Evolutionary conservation across 2,113 vertebrate genomes (phyloP), one percentile per base, ranked within the genome.

Genomic region (Blennius ocellaris): DNA sequence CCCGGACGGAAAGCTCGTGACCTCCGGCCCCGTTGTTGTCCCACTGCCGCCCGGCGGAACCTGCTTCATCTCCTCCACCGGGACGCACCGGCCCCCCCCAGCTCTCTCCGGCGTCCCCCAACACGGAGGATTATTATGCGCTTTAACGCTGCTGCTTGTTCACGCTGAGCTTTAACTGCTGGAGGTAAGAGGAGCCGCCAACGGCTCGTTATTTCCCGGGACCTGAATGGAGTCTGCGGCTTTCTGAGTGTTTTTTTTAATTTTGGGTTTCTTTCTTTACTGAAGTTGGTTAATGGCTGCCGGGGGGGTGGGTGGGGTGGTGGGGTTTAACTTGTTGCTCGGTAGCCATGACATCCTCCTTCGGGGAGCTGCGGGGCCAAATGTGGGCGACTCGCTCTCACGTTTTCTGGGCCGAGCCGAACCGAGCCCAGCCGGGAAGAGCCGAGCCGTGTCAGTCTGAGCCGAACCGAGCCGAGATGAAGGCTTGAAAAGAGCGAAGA

Each of bases 271-370:
- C 61, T 38, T 60, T 63, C 41, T 6, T 8, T 51, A 6, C 0
- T 11, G 2, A 12, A 70, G 69, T 11, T 30, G 47, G 30, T 56
- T 12, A 86, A 84, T 58, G 66, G 87, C 75, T 59, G 72, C 52
- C 15, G 39, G 40, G 12, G n/a, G n/a, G n/a, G n/a, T n/a, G n/a
- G n/a, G n/a, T n/a, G n/a, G n/a, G n/a, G n/a, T n/a, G n/a, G n/a
- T n/a, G n/a, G n/a, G 43, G 58, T 52, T n/a, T 58, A 65, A 86
- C 85, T 60, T 85, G 87, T 87, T 85, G 80, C 81, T 65, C 36
- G 81, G 85, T 82, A 56, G 89, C 85, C 82, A 82, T 82, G 85
- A 74, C 82, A 85, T 80, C 85, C 64, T 69, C 62, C 17, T 30
- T 68, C 56, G n/a, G 14, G 63, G 72, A n/a, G 21, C 56, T 48